These are phyloP conservation scores for Diplodus puntazzo DNA, from an alignment of 2,797 vertebrate genomes.

Conservation along the genomic window DNA sequence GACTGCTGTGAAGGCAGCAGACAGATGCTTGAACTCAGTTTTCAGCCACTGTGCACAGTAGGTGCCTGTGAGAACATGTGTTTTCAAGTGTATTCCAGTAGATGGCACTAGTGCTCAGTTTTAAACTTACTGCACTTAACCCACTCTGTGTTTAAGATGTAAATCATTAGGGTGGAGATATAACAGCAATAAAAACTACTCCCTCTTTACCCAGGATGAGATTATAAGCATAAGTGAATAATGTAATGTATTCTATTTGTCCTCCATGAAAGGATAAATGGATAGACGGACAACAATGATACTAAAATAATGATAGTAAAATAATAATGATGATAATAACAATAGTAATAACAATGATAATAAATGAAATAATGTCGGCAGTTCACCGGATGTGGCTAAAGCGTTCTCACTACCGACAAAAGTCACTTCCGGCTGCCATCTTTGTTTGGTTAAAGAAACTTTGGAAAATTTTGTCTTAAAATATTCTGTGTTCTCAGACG, in stretches of 20 bases:
- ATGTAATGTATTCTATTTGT: background rate
- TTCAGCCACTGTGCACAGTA: background rate
- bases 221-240: background rate
- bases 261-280: background rate
- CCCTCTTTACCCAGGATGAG: background rate
- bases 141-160: background rate
- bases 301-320: background rate
- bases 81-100: constrained; percentile 51
- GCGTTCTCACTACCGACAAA: background rate
- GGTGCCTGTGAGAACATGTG: constrained; percentile 6
- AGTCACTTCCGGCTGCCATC: constrained; percentile 16
- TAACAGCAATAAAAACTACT: background rate
- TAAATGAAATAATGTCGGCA: background rate
- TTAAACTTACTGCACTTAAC: background rate
- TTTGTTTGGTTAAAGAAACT: background rate
- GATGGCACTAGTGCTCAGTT: constrained; percentile 65
- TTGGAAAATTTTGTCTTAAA: rapidly evolving
- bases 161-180: background rate
- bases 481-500: rapidly evolving
- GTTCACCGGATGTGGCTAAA: too few relatives aligned
- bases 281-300: background rate
- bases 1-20: constrained; percentile 11
- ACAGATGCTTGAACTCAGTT: constrained; percentile 5
- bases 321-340: background rate
- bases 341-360: background rate